Evolutionary conservation across 2,113 vertebrate species (phyloP).

Genomic region (Pao palembangensis): DNA sequence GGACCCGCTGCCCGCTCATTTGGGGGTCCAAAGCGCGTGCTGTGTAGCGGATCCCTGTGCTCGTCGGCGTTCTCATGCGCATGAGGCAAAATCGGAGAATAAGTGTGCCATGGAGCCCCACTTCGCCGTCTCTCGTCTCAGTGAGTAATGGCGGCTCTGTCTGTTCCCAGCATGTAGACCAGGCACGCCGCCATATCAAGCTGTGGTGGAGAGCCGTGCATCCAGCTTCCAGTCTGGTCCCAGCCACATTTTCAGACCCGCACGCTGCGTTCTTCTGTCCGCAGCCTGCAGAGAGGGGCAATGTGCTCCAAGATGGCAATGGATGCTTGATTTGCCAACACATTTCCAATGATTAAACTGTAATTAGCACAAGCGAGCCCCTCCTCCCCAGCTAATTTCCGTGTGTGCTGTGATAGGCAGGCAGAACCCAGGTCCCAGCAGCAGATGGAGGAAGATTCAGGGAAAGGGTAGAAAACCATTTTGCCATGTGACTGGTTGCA

Average conservation of each 20-base stretch:
- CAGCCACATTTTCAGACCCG: constrained; percentile 70
- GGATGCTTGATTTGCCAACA: constrained; percentile 99
- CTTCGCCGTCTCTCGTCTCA: constrained; percentile 66
- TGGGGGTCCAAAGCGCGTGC: constrained; percentile 39
- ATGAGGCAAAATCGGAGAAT: constrained; percentile 77
- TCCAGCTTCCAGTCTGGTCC: constrained; percentile 62
- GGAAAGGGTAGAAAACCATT: constrained; percentile 85
- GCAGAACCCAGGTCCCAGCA: constrained; percentile 91
- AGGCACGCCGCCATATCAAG: constrained; percentile 84
- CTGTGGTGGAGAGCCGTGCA: constrained; percentile 78
- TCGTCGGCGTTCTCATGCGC: constrained; percentile 55
- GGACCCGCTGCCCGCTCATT: constrained; percentile 23
- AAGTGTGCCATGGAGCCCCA: constrained; percentile 77
- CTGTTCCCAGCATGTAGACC: constrained; percentile 80
- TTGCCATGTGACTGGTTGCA: constrained; percentile 94
- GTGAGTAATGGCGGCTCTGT: constrained; percentile 85
- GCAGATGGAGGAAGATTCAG: constrained; percentile 98
- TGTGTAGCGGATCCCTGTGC: constrained; percentile 49
- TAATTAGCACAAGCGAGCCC: constrained; percentile 99
- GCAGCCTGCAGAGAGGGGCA: constrained; percentile 88
- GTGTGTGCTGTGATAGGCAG: constrained; percentile 99
- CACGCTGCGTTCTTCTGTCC: constrained; percentile 78
- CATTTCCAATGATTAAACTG: constrained; percentile 99
- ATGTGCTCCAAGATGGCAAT: constrained; percentile 95
- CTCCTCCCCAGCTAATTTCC: constrained; percentile 99